Percentiles rank a stretch among this genome's conserved stretches.
These are phyloP conservation scores for Aurelia aurita complex sp. Pacific DNA, from an alignment of 30 jellyfish, hydroid and myxozoan genomes.

Conservation along the genomic window DNA sequence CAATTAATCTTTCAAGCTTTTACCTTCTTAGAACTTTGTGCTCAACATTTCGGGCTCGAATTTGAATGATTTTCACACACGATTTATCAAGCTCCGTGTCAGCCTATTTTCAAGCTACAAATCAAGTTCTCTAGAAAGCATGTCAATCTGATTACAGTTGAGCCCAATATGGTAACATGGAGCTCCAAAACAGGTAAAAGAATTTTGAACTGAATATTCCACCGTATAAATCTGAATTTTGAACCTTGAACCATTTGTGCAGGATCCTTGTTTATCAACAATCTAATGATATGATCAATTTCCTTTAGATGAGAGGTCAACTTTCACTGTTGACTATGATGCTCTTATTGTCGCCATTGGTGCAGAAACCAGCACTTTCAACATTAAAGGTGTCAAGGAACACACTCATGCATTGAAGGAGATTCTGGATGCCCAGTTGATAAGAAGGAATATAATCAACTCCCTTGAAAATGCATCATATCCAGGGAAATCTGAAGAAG, in stretches of 20 bases:
- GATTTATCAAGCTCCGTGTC: too few species aligned
- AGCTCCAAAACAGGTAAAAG: too few species aligned
- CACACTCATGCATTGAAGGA: constrained; percentile 86
- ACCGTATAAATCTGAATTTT: not conserved
- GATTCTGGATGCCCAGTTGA: constrained; percentile 86
- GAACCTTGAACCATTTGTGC: not conserved
- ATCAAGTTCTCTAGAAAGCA: too few species aligned
- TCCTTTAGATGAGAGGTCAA: constrained; percentile 26
- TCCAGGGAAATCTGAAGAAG: constrained; percentile 93
- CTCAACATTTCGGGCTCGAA: too few species aligned
- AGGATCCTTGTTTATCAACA: not conserved
- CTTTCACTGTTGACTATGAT: constrained; percentile 71
- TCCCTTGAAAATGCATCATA: constrained; percentile 88
- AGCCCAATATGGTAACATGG: too few species aligned
- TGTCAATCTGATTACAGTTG: too few species aligned
- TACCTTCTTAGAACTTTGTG: too few species aligned
- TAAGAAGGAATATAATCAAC: constrained; percentile 81
- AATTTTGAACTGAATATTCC: too few species aligned
- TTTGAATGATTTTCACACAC: too few species aligned
- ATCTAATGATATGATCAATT: not conserved
- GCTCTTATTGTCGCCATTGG: constrained; percentile 90
- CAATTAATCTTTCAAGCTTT: too few species aligned
- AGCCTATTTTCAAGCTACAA: too few species aligned
- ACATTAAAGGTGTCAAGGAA: constrained; percentile 80
- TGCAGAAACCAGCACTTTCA: constrained; percentile 92